Evolutionary conservation across 2,888 invertebrate genomes (phyloP).

Genomic region (Polydrusus cervinus): DNA sequence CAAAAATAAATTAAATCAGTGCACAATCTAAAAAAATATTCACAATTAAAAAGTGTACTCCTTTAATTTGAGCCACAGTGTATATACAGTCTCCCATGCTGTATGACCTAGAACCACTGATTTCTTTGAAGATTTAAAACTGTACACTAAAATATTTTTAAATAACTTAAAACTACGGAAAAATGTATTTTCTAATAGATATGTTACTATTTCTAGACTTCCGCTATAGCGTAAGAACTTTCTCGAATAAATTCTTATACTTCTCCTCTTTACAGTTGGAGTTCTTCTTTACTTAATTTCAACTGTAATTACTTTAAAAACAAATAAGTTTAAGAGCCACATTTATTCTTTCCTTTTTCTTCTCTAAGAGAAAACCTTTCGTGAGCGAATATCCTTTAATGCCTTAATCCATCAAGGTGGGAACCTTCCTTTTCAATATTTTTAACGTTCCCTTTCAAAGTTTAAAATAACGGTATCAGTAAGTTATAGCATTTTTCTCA

Average conservation of each 20-base stretch:
- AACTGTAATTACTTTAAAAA: conserved; percentile 46
- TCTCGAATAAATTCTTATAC: conserved; percentile 23
- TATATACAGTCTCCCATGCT: too few relatives aligned
- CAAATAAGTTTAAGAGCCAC: conserved; percentile 43
- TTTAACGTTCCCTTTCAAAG: neutral
- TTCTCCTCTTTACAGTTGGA: conserved; percentile 34
- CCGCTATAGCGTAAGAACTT: conserved; percentile 16
- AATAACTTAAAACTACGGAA: too few relatives aligned
- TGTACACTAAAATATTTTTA: too few relatives aligned
- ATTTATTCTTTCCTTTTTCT: conserved; percentile 38
- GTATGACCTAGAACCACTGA: too few relatives aligned
- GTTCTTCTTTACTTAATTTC: conserved; percentile 37
- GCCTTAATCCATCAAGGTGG: conserved; percentile 19
- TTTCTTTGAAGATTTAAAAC: too few relatives aligned
- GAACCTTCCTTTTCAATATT: neutral
- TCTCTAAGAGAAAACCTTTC: conserved; percentile 30
- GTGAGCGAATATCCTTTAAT: conserved; percentile 28
- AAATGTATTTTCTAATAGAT: too few relatives aligned
- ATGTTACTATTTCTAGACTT: neutral
- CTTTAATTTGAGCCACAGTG: too few relatives aligned
- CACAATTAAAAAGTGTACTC: too few relatives aligned
- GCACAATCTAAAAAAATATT: too few relatives aligned
- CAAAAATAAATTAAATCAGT: too few relatives aligned
- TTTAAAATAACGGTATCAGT: neutral
- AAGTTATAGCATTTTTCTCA: neutral